Evolutionary conservation across 2,113 vertebrate species (phyloP).

Genomic region (Lophius piscatorius): DNA sequence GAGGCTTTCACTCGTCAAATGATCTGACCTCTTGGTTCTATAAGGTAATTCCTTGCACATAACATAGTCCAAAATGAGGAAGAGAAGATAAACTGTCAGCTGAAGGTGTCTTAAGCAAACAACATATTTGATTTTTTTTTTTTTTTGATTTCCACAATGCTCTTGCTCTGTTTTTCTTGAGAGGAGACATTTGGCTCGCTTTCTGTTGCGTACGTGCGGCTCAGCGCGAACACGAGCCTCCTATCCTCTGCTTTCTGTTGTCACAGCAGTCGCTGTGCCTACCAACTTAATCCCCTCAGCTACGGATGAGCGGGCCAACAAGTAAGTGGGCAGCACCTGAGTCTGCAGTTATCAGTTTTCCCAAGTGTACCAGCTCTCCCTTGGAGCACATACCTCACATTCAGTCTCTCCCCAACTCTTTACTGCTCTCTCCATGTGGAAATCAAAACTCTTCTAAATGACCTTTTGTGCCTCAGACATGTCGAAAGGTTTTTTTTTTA

Average conservation of each 20-base stretch:
- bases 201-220: conserved; percentile 68
- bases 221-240: conserved; percentile 45
- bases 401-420: no score
- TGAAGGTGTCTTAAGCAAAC: conserved; percentile 38
- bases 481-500: no score
- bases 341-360: conserved; percentile 46
- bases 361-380: conserved; percentile 10
- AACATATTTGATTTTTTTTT: conserved; percentile 1
- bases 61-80: no score
- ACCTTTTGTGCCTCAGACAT: no score
- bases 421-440: conserved; percentile 1
- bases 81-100: no score
- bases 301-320: conserved; percentile 46
- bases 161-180: conserved; percentile 51
- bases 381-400: conserved; percentile 16
- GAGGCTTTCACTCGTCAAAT: no score
- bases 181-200: conserved; percentile 62
- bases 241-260: conserved; percentile 58
- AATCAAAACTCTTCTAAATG: conserved; percentile 15
- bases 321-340: conserved; percentile 54
- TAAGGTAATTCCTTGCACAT: no score
- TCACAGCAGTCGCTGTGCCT: conserved; percentile 58
- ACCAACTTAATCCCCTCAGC: conserved; percentile 66
- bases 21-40: conserved; percentile 12
- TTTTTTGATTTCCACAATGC: conserved; percentile 28